Evolutionary conservation across 2,113 vertebrate genomes (phyloP).

Genomic region (Callorhinus ursinus): DNA sequence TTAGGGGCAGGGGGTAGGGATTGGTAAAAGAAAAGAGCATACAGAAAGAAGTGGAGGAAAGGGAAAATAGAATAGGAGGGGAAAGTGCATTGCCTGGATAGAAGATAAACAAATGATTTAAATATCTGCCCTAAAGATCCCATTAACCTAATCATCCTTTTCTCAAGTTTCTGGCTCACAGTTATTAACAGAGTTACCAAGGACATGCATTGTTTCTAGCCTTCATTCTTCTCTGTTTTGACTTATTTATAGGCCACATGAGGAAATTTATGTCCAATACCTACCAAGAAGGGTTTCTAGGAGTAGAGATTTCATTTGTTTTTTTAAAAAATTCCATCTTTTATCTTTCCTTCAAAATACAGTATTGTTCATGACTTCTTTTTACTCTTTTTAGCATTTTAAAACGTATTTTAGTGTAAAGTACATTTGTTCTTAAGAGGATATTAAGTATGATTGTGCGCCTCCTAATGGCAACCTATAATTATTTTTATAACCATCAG

Average conservation of each 20-base stretch:
- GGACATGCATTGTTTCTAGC: not conserved
- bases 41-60: not conserved
- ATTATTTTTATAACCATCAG: slow-evolving; percentile 55
- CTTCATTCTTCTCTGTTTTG: not conserved
- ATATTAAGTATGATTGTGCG: not conserved
- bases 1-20: fast-evolving
- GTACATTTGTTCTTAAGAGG: not conserved
- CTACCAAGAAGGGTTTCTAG: not conserved
- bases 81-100: not conserved
- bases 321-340: not conserved
- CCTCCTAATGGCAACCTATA: slow-evolving; percentile 35
- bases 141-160: not conserved
- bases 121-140: not conserved
- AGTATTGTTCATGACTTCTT: not conserved
- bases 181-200: not conserved
- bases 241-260: not conserved
- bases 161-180: not conserved
- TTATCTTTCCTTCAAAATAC: not conserved
- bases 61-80: not conserved
- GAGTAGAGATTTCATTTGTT: not conserved
- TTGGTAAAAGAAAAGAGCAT: not conserved
- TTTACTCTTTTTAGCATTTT: not conserved
- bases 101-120: not conserved
- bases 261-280: not conserved
- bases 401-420: not conserved